phyloP scores from a whole-genome alignment of 1,140 invertebrate species.

The Ceratoteleas bidentatus region DNA sequence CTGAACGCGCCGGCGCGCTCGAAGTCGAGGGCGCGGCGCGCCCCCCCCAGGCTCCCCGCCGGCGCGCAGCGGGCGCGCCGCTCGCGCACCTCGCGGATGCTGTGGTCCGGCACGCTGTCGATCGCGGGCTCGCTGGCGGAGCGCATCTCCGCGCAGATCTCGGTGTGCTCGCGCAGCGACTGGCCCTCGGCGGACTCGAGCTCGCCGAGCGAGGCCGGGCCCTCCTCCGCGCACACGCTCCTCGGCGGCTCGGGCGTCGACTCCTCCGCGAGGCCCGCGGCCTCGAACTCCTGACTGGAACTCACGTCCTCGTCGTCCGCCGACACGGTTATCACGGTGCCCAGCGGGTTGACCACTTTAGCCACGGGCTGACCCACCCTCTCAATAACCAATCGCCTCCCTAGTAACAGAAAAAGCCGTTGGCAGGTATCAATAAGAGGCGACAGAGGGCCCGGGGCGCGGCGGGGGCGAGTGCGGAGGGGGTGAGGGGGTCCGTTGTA shows the following conservation, averaged over 20 bases:
- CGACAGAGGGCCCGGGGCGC: slow-evolving; percentile 39
- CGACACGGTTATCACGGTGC: slow-evolving; percentile 85
- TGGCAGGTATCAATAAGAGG: slow-evolving; percentile 84
- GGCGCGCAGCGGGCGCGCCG: slow-evolving; percentile 74
- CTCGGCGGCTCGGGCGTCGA: slow-evolving; percentile 73
- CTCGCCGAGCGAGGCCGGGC: slow-evolving; percentile 78
- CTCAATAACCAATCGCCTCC: slow-evolving; percentile 84
- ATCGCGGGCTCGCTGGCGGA: slow-evolving; percentile 76
- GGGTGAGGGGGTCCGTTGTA: too few relatives aligned
- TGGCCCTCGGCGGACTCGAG: slow-evolving; percentile 72
- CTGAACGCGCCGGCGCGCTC: slow-evolving; percentile 73
- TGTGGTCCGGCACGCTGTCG: slow-evolving; percentile 76
- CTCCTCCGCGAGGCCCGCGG: slow-evolving; percentile 75
- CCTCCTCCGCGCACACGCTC: slow-evolving; percentile 82
- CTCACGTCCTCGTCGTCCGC: slow-evolving; percentile 78
- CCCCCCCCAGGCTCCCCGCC: slow-evolving; percentile 43
- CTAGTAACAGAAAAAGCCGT: slow-evolving; percentile 89
- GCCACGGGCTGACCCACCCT: slow-evolving; percentile 83
- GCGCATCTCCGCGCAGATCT: slow-evolving; percentile 80
- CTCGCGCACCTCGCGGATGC: slow-evolving; percentile 75
- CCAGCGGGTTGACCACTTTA: slow-evolving; percentile 87
- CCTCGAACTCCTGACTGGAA: slow-evolving; percentile 79
- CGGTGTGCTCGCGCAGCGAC: slow-evolving; percentile 74
- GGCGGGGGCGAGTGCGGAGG: too few relatives aligned
- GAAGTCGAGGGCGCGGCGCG: slow-evolving; percentile 71